These are phyloP conservation scores for Cyanocitta stelleri DNA, from an alignment of 2,113 vertebrate genomes.

Conservation along the genomic window DNA sequence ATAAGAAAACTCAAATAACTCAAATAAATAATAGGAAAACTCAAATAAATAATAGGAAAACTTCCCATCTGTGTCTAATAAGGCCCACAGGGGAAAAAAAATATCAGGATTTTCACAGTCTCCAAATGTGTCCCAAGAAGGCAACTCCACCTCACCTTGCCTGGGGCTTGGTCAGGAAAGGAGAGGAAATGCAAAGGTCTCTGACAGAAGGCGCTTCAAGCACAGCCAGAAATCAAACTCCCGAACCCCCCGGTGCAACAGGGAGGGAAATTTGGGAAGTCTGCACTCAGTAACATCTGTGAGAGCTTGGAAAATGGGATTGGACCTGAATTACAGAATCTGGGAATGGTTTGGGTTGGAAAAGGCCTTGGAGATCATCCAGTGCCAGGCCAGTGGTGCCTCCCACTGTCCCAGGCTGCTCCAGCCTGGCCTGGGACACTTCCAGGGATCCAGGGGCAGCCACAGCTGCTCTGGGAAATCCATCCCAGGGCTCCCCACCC, in stretches of 20 bases:
- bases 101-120: neutral
- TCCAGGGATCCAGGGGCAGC: neutral
- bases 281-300: accelerated
- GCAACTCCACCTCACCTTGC: neutral
- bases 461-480: neutral
- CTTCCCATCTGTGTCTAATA: neutral
- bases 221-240: neutral
- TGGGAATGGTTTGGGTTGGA: neutral
- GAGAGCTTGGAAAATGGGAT: neutral
- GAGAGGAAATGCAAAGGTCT: neutral
- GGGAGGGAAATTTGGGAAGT: neutral
- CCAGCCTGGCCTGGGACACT: neutral
- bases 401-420: neutral
- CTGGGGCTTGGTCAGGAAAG: neutral
- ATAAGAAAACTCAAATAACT: neutral
- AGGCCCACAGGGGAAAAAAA: neutral
- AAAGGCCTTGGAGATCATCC: neutral
- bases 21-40: too few species aligned
- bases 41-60: neutral
- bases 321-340: neutral
- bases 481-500: neutral
- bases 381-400: neutral
- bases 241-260: accelerated
- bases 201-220: neutral
- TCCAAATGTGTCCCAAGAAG: neutral